A percentile compares a stretch with the other conserved stretches of the same genome.
phyloP scores from a whole-genome alignment of 2,888 invertebrate species.

The Diaphora mendica region DNA sequence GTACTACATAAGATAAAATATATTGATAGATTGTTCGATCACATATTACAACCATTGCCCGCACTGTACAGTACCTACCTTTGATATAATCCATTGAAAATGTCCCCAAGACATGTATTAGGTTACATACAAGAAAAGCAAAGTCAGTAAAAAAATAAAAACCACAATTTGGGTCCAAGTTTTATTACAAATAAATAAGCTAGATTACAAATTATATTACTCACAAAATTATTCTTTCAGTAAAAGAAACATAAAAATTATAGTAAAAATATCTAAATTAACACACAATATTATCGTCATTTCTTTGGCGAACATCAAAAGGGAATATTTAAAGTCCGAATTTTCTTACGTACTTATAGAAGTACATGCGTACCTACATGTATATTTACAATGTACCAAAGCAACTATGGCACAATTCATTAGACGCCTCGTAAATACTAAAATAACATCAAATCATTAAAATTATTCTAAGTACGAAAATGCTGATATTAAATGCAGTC shows the following conservation, averaged over 20 bases:
- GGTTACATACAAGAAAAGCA: no score
- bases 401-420: slow-evolving; percentile 40
- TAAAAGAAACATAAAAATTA: slow-evolving; percentile 53
- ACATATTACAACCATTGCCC: no score
- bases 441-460: slow-evolving; percentile 7
- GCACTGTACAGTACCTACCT: no score
- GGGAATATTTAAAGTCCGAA: slow-evolving; percentile 30
- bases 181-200: slow-evolving; percentile 81
- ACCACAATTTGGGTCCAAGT: slow-evolving; percentile 40
- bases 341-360: slow-evolving; percentile 35
- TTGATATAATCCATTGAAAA: no score
- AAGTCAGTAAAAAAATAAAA: slow-evolving; percentile 1
- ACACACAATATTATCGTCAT: slow-evolving; percentile 34
- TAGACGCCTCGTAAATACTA: slow-evolving; percentile 33
- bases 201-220: slow-evolving; percentile 68
- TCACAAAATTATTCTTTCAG: slow-evolving; percentile 60
- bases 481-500: slow-evolving; percentile 56
- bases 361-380: slow-evolving; percentile 30
- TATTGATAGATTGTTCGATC: no score
- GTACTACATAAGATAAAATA: no score
- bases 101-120: no score
- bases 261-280: slow-evolving; percentile 52
- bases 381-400: slow-evolving; percentile 57
- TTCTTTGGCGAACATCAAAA: slow-evolving; percentile 49
- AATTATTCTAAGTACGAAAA: slow-evolving; percentile 44